Conservation (phyloP, 2,113 vertebrate genomes). For the Agapornis roseicollis region DNA sequence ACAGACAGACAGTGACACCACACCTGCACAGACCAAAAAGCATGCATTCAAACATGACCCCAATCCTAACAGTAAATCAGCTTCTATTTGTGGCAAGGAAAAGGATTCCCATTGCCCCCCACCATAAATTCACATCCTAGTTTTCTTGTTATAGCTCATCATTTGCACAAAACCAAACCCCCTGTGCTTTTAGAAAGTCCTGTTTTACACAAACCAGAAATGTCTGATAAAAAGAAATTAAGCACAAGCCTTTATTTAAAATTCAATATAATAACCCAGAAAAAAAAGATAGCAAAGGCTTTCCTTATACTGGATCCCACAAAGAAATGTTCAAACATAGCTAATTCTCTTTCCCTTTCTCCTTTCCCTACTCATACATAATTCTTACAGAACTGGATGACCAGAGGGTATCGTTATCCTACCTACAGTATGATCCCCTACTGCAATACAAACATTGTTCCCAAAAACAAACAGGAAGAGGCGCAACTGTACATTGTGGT, state of each 20-base stretch:
- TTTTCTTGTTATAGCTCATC: neutral
- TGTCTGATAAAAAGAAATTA: neutral
- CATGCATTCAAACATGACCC: neutral
- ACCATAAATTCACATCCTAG: neutral
- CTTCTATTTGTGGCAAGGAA: neutral
- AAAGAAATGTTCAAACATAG: neutral
- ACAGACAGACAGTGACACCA: neutral
- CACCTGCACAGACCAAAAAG: neutral
- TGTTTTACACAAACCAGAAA: neutral
- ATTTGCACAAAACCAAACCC: neutral
- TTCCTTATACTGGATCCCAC: neutral
- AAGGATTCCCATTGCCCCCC: neutral
- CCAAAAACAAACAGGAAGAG: conserved; percentile 44
- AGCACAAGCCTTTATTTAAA: neutral
- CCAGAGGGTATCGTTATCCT: neutral
- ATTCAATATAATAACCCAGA: neutral
- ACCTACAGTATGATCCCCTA: neutral
- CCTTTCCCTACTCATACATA: neutral
- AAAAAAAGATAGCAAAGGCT: neutral
- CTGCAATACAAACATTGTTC: neutral
- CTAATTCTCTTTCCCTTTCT: neutral
- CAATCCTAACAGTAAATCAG: fast-evolving
- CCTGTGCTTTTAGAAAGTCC: neutral
- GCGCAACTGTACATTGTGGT: neutral
- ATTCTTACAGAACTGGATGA: neutral